A percentile compares a stretch with the other conserved stretches of the same genome.
Conservation (phyloP, 35 echinoderm and acorn worm species). For the Acanthaster planci region DNA sequence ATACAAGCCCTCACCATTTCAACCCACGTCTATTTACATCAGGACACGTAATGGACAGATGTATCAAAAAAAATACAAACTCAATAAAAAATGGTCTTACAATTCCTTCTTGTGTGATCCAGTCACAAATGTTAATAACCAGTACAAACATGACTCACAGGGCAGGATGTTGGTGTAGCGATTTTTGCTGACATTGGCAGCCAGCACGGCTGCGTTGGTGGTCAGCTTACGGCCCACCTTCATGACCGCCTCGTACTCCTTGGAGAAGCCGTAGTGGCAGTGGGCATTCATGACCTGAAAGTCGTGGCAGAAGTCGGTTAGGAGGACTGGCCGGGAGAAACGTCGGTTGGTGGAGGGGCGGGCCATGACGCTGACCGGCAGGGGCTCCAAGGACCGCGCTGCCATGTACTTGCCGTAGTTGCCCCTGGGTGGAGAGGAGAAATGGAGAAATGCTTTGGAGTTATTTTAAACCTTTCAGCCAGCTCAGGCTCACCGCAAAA, state of each 20-base stretch:
- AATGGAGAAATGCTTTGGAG: not conserved
- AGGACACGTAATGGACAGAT: too few relatives aligned
- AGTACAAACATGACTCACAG: conserved; percentile 65
- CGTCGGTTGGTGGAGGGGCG: not conserved
- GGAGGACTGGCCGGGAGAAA: conserved; percentile 58
- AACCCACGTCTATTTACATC: too few relatives aligned
- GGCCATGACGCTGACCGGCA: not conserved
- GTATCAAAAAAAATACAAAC: too few relatives aligned
- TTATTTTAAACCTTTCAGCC: not conserved
- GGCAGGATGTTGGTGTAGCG: conserved; percentile 97
- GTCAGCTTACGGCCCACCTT: conserved; percentile 77
- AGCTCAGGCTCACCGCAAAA: not conserved
- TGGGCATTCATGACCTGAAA: conserved; percentile 80
- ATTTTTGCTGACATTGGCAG: conserved; percentile 88
- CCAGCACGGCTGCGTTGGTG: conserved; percentile 56
- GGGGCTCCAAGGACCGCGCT: not conserved
- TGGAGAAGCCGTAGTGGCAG: conserved; percentile 89
- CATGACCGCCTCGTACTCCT: conserved; percentile 83
- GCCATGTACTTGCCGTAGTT: conserved; percentile 9
- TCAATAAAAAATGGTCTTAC: too few relatives aligned
- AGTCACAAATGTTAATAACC: not conserved
- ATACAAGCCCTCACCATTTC: too few relatives aligned
- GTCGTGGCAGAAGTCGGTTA: conserved; percentile 83
- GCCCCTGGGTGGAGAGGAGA: not conserved
- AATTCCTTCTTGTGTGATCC: too few relatives aligned